Evolutionary conservation across 1,140 invertebrate species (phyloP).

Genomic region (Drosophila malerkotliana): DNA sequence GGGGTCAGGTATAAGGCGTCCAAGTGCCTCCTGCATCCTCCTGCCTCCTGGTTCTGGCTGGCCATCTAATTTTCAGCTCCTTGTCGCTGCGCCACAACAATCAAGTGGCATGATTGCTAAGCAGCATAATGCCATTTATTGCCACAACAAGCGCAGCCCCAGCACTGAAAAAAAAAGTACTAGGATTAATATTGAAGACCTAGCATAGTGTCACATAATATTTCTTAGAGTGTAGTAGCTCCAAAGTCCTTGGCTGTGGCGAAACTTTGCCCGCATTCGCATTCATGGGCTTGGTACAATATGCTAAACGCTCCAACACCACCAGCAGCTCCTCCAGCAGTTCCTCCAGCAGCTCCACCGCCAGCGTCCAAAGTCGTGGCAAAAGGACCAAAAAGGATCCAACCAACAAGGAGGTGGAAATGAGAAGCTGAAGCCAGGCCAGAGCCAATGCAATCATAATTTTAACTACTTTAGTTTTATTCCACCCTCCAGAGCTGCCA

Average conservation of each 20-base stretch:
- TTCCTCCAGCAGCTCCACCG: not conserved
- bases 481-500: constrained; percentile 25
- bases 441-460: constrained; percentile 77
- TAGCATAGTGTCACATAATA: no score
- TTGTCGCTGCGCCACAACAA: constrained; percentile 51
- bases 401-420: not conserved
- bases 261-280: constrained; percentile 57
- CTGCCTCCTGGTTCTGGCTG: not conserved
- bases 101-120: constrained; percentile 77
- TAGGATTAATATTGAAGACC: not conserved
- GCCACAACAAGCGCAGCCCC: constrained; percentile 59
- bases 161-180: not conserved
- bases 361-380: not conserved
- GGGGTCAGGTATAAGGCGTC: constrained; percentile 1
- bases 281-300: constrained; percentile 71
- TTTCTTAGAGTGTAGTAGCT: constrained; percentile 1
- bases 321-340: not conserved
- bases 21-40: constrained; percentile 7
- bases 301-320: constrained; percentile 59
- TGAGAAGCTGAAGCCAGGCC: not conserved
- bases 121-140: constrained; percentile 80
- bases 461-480: constrained; percentile 80
- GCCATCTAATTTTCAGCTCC: constrained; percentile 63
- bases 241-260: constrained; percentile 7
- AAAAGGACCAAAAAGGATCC: not conserved